Conservation (phyloP, 2,113 vertebrate genomes). For the Xiphophorus couchianus region DNA sequence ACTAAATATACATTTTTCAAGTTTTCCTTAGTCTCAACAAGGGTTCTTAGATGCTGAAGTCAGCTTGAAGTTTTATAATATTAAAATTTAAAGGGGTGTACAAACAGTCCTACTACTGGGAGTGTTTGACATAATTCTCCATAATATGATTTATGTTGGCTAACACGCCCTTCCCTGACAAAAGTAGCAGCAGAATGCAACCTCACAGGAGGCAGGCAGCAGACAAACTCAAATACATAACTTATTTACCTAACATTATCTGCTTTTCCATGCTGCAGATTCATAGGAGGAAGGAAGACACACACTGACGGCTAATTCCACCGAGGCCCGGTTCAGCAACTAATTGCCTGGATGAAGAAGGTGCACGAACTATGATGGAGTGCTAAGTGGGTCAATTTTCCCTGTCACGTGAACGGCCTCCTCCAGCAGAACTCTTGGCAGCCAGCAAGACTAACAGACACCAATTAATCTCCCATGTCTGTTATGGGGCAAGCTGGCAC, state of each 20-base stretch:
- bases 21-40: constrained; percentile 3
- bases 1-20: background rate
- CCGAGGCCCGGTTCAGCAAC: constrained; percentile 33
- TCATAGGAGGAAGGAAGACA: constrained; percentile 8
- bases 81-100: background rate
- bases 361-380: constrained; percentile 43
- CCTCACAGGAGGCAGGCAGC: constrained; percentile 10
- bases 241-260: constrained; percentile 19
- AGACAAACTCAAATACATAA: constrained; percentile 4
- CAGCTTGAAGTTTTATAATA: background rate
- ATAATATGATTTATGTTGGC: constrained; percentile 20
- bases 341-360: constrained; percentile 29
- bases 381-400: constrained; percentile 59
- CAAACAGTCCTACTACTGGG: constrained; percentile 5
- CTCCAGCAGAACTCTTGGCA: constrained; percentile 50
- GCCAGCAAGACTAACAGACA: constrained; percentile 56
- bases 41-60: constrained; percentile 2
- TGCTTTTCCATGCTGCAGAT: constrained; percentile 6
- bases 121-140: constrained; percentile 9
- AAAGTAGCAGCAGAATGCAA: constrained; percentile 5
- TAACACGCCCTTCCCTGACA: background rate
- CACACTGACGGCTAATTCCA: constrained; percentile 10
- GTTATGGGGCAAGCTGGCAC: constrained; percentile 38
- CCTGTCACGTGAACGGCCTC: constrained; percentile 33
- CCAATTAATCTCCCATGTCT: constrained; percentile 61